Conservation (phyloP, 2,113 vertebrate genomes). For the Cochlearius cochlearius region DNA sequence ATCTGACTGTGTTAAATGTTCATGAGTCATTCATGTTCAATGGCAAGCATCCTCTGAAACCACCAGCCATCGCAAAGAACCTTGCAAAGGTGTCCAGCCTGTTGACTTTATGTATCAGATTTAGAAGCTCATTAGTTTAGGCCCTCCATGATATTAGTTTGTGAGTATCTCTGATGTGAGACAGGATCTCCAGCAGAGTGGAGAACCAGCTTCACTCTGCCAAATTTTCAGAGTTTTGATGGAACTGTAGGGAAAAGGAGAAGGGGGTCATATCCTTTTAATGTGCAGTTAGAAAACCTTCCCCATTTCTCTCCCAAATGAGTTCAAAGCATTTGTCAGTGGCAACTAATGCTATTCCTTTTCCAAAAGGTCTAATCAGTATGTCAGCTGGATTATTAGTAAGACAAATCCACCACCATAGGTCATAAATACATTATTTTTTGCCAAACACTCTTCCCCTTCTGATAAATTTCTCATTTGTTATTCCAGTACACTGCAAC, state of each 20-base stretch:
- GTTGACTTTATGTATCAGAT: background rate
- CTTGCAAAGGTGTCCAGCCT: background rate
- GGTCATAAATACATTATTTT: background rate
- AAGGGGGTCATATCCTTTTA: background rate
- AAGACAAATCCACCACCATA: background rate
- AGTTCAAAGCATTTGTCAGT: background rate
- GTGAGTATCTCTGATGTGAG: background rate
- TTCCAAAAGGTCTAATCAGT: background rate
- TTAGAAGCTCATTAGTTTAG: background rate
- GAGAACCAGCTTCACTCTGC: background rate
- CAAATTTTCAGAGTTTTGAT: background rate
- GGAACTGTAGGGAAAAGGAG: background rate
- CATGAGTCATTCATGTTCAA: background rate
- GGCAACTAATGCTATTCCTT: background rate
- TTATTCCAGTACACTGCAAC: background rate
- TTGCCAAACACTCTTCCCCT: background rate
- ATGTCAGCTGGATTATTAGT: background rate
- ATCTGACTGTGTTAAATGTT: background rate
- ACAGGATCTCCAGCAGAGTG: background rate
- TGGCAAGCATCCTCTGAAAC: background rate
- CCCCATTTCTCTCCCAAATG: background rate
- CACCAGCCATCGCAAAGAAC: background rate
- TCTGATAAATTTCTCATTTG: constrained; percentile 4
- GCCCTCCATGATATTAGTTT: background rate
- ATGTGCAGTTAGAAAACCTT: background rate